These are phyloP conservation scores for Pollenia griseotomentosa DNA, from an alignment of 2,888 invertebrate genomes.

Conservation along the genomic window DNA sequence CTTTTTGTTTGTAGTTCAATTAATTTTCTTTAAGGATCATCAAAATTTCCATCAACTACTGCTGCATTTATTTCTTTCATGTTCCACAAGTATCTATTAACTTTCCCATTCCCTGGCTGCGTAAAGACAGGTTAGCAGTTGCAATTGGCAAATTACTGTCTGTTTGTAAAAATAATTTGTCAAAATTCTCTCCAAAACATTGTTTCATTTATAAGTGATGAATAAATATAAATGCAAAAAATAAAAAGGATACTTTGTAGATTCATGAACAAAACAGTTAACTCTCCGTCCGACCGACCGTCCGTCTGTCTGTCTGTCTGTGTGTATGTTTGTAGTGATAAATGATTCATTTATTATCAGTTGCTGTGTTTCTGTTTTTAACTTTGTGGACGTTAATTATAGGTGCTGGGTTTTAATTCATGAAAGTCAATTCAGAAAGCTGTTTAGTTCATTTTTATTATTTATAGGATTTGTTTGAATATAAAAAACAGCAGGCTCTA, in stretches of 20 bases:
- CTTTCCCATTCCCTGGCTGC: conserved; percentile 41
- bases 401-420: conserved; percentile 55
- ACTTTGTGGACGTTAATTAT: conserved; percentile 57
- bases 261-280: conserved; percentile 12
- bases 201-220: conserved; percentile 52
- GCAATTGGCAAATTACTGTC: conserved; percentile 74
- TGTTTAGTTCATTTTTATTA: conserved; percentile 45
- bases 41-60: conserved; percentile 61
- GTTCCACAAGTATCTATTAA: conserved; percentile 37
- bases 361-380: conserved; percentile 22
- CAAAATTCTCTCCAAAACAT: conserved; percentile 59
- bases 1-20: conserved; percentile 71
- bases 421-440: conserved; percentile 58
- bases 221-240: conserved; percentile 25
- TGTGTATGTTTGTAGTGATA: conserved; percentile 58
- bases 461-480: conserved; percentile 52
- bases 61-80: conserved; percentile 41
- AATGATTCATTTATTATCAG: conserved; percentile 69
- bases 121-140: conserved; percentile 71
- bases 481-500: conserved; percentile 67
- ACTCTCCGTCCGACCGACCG: conserved; percentile 13
- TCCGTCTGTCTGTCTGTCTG: conserved; percentile 8
- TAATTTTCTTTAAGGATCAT: conserved; percentile 71
- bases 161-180: conserved; percentile 74
- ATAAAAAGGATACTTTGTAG: conserved; percentile 15